Percentiles rank a stretch among this genome's conserved stretches.
phyloP scores from a whole-genome alignment of 2,888 invertebrate genomes.

The Drosophila affinis region DNA sequence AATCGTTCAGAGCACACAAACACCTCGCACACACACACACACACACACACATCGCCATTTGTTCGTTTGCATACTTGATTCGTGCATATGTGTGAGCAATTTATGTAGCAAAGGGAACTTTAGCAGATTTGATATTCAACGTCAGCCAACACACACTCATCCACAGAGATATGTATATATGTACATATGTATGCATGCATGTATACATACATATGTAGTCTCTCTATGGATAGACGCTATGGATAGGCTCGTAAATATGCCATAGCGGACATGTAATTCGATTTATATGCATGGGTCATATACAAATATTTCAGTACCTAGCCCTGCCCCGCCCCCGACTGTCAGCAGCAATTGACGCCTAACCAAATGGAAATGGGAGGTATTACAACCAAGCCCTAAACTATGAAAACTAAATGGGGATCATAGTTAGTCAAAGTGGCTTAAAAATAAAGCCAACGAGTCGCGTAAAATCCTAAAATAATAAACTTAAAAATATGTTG shows the following conservation, averaged over 20 bases:
- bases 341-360: conserved; percentile 11
- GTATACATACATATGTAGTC: too few species aligned
- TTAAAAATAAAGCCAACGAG: conserved; percentile 11
- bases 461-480: neutral
- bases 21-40: conserved; percentile 18
- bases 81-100: conserved; percentile 64
- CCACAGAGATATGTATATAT: conserved; percentile 4
- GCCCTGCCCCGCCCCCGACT: neutral
- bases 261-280: conserved; percentile 66
- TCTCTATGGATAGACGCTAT: neutral
- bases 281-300: conserved; percentile 64
- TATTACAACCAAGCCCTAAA: neutral
- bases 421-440: conserved; percentile 17
- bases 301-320: conserved; percentile 15
- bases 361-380: neutral
- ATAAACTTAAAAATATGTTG: neutral
- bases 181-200: too few species aligned
- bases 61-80: conserved; percentile 77
- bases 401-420: neutral
- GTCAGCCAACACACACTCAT: conserved; percentile 26
- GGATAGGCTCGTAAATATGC: conserved; percentile 71
- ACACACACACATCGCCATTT: conserved; percentile 36
- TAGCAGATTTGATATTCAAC: conserved; percentile 69
- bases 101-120: conserved; percentile 76
- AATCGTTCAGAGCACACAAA: conserved; percentile 41